Conservation (phyloP, 2,797 vertebrate species). For the Rhabdomys pumilio region DNA sequence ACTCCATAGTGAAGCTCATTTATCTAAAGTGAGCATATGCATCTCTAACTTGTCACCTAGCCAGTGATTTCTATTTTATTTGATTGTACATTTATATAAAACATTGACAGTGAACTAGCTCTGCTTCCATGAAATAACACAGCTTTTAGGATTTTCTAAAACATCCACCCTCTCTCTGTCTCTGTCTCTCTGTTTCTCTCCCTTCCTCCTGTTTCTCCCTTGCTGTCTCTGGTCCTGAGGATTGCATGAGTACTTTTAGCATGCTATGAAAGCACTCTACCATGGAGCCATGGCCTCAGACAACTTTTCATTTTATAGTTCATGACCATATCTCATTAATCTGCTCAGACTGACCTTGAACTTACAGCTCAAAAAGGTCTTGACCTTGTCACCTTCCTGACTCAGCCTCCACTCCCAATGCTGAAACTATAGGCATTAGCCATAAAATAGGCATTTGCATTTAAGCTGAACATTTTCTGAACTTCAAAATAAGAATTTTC, state of each 20-base stretch:
- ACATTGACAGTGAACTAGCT: neutral
- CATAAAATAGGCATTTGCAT: neutral
- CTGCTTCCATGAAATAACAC: constrained; percentile 55
- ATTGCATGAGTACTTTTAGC: neutral
- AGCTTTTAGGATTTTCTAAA: constrained; percentile 13
- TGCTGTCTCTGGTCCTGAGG: neutral
- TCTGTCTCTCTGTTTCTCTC: neutral
- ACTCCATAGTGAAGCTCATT: neutral
- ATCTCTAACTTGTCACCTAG: neutral
- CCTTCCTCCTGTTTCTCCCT: too few species aligned
- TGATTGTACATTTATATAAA: constrained; percentile 25
- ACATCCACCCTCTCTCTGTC: neutral
- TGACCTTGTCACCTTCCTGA: neutral
- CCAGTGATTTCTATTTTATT: constrained; percentile 31
- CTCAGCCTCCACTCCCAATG: neutral
- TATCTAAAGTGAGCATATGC: constrained; percentile 14
- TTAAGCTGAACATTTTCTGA: neutral
- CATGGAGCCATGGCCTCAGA: neutral
- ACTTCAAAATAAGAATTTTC: constrained; percentile 7
- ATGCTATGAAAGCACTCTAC: neutral
- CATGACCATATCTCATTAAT: neutral
- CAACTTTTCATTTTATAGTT: neutral
- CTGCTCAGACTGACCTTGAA: neutral
- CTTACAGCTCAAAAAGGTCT: neutral
- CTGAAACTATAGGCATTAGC: neutral